Percentiles rank a stretch among this genome's conserved stretches.
phyloP scores from a whole-genome alignment of 1,140 invertebrate species.

The Rhyacophila brunnea region DNA sequence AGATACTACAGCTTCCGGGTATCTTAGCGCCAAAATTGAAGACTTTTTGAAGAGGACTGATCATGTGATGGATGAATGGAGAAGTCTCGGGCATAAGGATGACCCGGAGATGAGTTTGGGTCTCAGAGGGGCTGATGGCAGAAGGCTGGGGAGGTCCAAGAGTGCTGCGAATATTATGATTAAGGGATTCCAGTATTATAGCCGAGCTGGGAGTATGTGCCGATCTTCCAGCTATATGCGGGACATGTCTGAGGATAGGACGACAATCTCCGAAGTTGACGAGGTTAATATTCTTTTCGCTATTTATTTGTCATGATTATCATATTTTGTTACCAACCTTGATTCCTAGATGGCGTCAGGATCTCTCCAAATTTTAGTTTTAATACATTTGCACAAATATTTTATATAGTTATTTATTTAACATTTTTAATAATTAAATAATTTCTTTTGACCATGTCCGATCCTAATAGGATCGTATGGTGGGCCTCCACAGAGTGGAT shows the following conservation, averaged over 20 bases:
- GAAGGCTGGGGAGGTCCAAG: slow-evolving; percentile 61
- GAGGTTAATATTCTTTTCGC: slow-evolving; percentile 47
- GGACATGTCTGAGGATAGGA: slow-evolving; percentile 59
- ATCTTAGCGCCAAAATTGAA: slow-evolving; percentile 71
- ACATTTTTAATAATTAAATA: too few species aligned
- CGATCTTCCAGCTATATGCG: slow-evolving; percentile 48
- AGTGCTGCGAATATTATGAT: slow-evolving; percentile 78
- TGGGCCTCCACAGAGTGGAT: too few species aligned
- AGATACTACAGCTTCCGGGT: slow-evolving; percentile 70
- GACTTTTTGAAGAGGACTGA: slow-evolving; percentile 79
- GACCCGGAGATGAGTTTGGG: slow-evolving; percentile 46
- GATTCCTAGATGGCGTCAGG: too few species aligned
- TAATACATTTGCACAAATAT: too few species aligned
- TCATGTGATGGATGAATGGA: slow-evolving; percentile 84
- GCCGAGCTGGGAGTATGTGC: slow-evolving; percentile 56
- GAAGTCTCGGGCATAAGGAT: slow-evolving; percentile 60
- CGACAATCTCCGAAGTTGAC: slow-evolving; percentile 62
- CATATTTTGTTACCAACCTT: too few species aligned
- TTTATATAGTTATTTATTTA: too few species aligned
- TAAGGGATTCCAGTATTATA: slow-evolving; percentile 72
- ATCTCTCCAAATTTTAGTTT: too few species aligned
- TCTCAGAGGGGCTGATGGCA: slow-evolving; percentile 43
- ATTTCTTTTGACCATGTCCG: too few species aligned
- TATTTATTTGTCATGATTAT: too few species aligned
- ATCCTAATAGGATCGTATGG: too few species aligned